Base-by-base conservation (phyloP, 2,797 vertebrate genomes). In the Acanthiza pusilla region DNA sequence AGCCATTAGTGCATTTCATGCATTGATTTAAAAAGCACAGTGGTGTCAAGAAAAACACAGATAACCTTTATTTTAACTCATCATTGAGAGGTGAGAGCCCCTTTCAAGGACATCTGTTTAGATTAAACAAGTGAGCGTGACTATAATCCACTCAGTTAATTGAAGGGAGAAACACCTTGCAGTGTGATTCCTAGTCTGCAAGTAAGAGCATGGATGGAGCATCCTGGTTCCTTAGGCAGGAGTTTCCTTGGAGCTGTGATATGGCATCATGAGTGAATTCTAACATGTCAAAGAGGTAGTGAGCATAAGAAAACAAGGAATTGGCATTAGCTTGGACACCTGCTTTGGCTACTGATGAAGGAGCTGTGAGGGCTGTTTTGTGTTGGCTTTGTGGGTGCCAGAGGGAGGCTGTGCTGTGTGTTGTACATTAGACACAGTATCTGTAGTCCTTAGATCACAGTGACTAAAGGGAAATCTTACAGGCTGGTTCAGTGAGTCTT, bases 391-490 rank as follows among this genome's bases (percentile, higher is more conserved):
- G 58, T 54, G 73, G 54, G 27, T 45, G 48, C 22, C 66, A 48
- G 36, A 10, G 14, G 36, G 29, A 84, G 48, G 43, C 30, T 38
- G 48, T 60, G 66, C 53, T 89, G 29, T 36, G 70, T 60, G 27
- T 14, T 62, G 34, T 50, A 13, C 11, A 0, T 58, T 23, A 42
- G 32, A 16, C 34, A 2, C 2, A 4, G 20, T 25, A 42, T 30
- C 66, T 58, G 23, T 29, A 54, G 58, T 48, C 73, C 73, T 72
- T 61, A 89, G 79, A 83, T 58, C 51, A 38, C 0, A 1, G 50
- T 72, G 70, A 78, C 83, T 90, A 78, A 93, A 92, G 68, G 55
- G 25, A 84, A 70, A 90, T 73, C 47, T 70, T 61, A 32, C 22
- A 73, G 66, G 16, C 42, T 70, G 67, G 19, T 32, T 91, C 71